These are phyloP conservation scores for Anser brachyrhynchus DNA, from an alignment of 2,113 vertebrate species.

Conservation along the genomic window DNA sequence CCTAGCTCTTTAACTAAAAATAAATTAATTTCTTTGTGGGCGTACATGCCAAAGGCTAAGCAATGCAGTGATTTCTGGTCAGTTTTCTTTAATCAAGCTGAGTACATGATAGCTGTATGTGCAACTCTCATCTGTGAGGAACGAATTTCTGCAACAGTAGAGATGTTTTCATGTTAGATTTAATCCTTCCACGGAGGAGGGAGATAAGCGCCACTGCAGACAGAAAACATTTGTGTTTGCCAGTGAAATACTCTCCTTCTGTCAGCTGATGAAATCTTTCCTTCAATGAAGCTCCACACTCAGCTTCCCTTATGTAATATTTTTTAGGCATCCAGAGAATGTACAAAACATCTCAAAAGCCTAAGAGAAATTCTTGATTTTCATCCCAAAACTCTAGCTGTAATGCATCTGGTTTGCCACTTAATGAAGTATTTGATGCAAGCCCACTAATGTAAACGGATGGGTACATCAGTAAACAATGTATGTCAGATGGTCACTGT, in stretches of 20 bases:
- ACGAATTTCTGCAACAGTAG: background rate
- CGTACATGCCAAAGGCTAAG: background rate
- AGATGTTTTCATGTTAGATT: background rate
- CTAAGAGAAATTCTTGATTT: background rate
- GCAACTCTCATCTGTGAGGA: background rate
- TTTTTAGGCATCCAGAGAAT: background rate
- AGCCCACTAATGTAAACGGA: background rate
- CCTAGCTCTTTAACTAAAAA: background rate
- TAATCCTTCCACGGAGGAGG: background rate
- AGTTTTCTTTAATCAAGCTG: background rate
- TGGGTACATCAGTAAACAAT: background rate
- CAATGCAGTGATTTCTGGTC: background rate
- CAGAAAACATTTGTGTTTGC: background rate
- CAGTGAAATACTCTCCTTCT: background rate
- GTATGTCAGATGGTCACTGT: background rate
- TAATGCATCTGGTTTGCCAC: background rate
- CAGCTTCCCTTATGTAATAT: background rate
- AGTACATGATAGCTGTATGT: background rate
- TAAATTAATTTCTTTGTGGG: background rate
- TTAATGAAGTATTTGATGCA: background rate
- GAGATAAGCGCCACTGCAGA: background rate
- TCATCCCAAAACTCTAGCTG: background rate
- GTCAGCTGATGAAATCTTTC: background rate
- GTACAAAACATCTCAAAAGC: background rate
- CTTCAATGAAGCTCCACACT: background rate